Evolutionary conservation across 2,797 vertebrate species (phyloP), one percentile per base, ranked within the genome.

Genomic region (Catostomus latipinnis): DNA sequence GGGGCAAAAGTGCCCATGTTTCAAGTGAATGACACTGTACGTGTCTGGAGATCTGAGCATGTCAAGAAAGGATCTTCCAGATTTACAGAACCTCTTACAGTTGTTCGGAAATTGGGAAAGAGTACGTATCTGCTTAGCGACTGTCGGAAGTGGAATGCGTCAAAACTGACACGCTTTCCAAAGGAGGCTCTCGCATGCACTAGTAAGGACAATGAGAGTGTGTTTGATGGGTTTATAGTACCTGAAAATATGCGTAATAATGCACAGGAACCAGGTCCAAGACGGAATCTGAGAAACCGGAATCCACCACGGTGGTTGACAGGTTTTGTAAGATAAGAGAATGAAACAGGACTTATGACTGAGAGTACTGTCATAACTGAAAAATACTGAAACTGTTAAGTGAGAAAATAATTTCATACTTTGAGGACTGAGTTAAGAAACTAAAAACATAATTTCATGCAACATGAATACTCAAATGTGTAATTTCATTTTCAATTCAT

Each of bases 1-100:
- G 68, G 75, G 1, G 81, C 68, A 63, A 76, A 66, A 66, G 57
- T 75, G 10, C 57, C 68, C 13, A 80, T 6, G 12, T 57, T 78
- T 12, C 34, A 71, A 18, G 60, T 65, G 11, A 71, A 70, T 52
- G 69, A 66, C 10, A 66, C 67, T 45, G 57, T 80, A 10, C 43
- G 54, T 11, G 68, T 71, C 12, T 6, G 57, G 8, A 71, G 48
- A 78, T 57, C 46, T 34, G 54, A 63, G n/a, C 48, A 71, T 5
- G 57, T 71, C 11, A 8, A 48, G 10, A 71, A 79, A 48, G 67
- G 76, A 12, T 63, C 68, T 7, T 71, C 76, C 46, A 54, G 34
- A 56, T 65, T 54, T 50, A 79, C 77, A 65, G 58, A 22, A 22
- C 22, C 22, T 22, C 2, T 22, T 1, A 22, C 22, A 22, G 22